A percentile compares a stretch with the other conserved stretches of the same genome.
Conservation (phyloP, 2,113 vertebrate genomes). For the Lepus europaeus region DNA sequence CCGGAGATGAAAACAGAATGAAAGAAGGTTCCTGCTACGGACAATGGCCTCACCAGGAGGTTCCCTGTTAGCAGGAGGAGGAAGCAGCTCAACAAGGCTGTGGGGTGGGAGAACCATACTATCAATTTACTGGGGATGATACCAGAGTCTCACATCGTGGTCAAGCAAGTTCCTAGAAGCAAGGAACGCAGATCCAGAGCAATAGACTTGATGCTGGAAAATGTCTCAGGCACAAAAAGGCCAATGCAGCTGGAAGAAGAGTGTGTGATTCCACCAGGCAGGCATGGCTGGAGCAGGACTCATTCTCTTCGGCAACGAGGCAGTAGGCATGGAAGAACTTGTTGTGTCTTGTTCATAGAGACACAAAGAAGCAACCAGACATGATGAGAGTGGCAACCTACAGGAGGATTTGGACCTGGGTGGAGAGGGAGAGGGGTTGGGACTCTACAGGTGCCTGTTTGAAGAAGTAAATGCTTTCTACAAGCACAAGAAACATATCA, state of each 20-base stretch:
- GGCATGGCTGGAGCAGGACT: background rate
- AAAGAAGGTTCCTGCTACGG: background rate
- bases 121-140: background rate
- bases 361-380: background rate
- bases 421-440: background rate
- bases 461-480: background rate
- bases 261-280: background rate
- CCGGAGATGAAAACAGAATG: background rate
- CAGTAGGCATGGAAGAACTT: background rate
- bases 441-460: background rate
- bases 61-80: background rate
- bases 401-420: background rate
- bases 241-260: background rate
- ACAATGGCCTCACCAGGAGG: fast-evolving
- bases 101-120: background rate
- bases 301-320: conserved; percentile 35
- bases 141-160: background rate
- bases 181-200: background rate
- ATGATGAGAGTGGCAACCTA: background rate
- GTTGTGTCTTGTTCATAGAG: conserved; percentile 18
- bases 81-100: background rate
- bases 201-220: conserved; percentile 34
- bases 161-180: conserved; percentile 49
- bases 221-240: conserved; percentile 15
- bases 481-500: background rate